Percentiles rank a stretch among this genome's conserved stretches.
These are phyloP conservation scores for Crax fasciolata DNA, from an alignment of 2,797 vertebrate genomes.

Conservation along the genomic window DNA sequence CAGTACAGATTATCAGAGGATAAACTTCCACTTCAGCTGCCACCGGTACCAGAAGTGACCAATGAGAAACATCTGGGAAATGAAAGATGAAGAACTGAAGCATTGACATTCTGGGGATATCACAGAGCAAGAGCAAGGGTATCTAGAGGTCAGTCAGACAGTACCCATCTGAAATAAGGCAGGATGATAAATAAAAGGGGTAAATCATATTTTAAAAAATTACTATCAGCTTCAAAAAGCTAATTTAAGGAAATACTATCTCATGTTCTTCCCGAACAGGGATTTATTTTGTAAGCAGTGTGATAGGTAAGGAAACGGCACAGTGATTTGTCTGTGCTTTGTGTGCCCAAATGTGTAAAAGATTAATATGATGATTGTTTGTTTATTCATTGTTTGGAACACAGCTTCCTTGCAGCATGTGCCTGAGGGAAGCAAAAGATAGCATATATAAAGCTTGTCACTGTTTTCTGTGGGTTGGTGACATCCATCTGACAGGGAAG, in stretches of 20 bases:
- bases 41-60: constrained; percentile 20
- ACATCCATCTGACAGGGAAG: background rate
- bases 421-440: background rate
- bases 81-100: constrained; percentile 44
- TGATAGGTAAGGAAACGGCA: background rate
- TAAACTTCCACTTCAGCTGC: constrained; percentile 63
- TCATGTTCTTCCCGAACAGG: background rate
- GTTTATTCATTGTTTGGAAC: constrained; percentile 3
- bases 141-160: constrained; percentile 55
- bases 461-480: background rate
- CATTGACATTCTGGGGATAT: constrained; percentile 41
- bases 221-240: background rate
- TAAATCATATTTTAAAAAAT: constrained; percentile 18
- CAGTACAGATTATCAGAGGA: constrained; percentile 46
- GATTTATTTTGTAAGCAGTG: background rate
- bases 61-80: constrained; percentile 29
- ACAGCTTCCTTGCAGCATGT: background rate
- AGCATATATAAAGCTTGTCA: background rate
- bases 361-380: background rate
- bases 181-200: constrained; percentile 11
- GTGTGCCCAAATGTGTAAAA: background rate
- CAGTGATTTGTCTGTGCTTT: background rate
- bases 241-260: background rate
- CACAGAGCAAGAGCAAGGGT: constrained; percentile 60
- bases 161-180: constrained; percentile 1